Conservation (phyloP, 2,797 vertebrate species). For the Notolabrus celidotus region DNA sequence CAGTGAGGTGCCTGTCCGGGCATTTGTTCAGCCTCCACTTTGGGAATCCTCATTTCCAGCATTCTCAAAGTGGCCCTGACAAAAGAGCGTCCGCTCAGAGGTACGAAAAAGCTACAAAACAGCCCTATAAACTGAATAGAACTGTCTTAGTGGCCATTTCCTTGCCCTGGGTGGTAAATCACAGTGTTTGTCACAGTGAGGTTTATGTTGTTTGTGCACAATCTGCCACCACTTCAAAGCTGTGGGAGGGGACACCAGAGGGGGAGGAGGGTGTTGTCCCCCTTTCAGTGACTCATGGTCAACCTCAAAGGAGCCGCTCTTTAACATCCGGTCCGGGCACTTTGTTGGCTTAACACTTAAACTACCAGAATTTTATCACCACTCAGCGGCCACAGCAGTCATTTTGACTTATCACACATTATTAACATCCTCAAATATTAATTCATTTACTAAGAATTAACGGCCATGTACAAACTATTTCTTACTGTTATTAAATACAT, state of each 20-base stretch:
- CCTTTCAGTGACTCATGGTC: constrained; percentile 71
- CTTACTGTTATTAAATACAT: too few species aligned
- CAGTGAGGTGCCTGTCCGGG: constrained; percentile 34
- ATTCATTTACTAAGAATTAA: too few species aligned
- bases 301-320: constrained; percentile 67
- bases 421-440: not conserved
- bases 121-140: constrained; percentile 79
- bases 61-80: constrained; percentile 76
- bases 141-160: constrained; percentile 75
- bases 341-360: constrained; percentile 54
- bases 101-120: constrained; percentile 76
- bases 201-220: constrained; percentile 82
- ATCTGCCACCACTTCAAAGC: constrained; percentile 85
- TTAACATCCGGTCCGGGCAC: constrained; percentile 51
- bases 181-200: constrained; percentile 75
- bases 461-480: too few species aligned
- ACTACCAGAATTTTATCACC: not conserved
- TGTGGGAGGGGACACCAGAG: constrained; percentile 49
- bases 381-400: not conserved
- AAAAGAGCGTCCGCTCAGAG: constrained; percentile 76
- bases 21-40: constrained; percentile 60
- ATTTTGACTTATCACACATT: not conserved
- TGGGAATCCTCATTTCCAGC: constrained; percentile 67
- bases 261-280: constrained; percentile 52
- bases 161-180: constrained; percentile 77